Conservation (phyloP, 2,888 invertebrate genomes). For the Endotricha flammealis region DNA sequence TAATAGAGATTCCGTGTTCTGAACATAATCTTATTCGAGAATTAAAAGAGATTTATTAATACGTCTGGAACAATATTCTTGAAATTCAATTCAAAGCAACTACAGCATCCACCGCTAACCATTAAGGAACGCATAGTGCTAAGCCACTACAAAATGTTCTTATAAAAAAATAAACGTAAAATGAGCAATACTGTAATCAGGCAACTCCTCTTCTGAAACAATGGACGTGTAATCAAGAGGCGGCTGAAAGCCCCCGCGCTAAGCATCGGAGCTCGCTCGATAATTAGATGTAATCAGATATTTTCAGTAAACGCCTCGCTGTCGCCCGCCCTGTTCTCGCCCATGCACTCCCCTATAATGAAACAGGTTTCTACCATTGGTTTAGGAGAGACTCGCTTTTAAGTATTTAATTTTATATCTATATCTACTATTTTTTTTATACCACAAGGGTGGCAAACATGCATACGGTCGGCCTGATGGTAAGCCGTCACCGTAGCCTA, state of each 20-base stretch:
- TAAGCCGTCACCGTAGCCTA: too few relatives aligned
- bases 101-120: too few relatives aligned
- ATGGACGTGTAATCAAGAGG: conserved; percentile 61
- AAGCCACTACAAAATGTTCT: neutral
- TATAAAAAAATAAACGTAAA: conserved; percentile 1
- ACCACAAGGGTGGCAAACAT: too few relatives aligned
- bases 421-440: too few relatives aligned
- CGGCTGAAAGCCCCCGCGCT: conserved; percentile 28
- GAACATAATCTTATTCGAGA: too few relatives aligned
- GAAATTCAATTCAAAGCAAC: too few relatives aligned
- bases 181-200: conserved; percentile 22
- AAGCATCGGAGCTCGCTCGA: conserved; percentile 42
- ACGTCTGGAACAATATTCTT: too few relatives aligned
- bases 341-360: conserved; percentile 62
- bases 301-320: conserved; percentile 65
- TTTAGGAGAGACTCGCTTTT: conserved; percentile 3
- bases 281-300: conserved; percentile 78
- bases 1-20: too few relatives aligned
- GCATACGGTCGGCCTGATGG: too few relatives aligned
- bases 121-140: too few relatives aligned
- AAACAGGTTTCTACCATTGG: conserved; percentile 42
- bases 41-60: too few relatives aligned
- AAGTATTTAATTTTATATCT: too few relatives aligned
- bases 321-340: conserved; percentile 42
- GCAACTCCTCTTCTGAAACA: conserved; percentile 28